Evolutionary conservation across 2,888 invertebrate genomes (phyloP).

Genomic region (Napeogenes inachia): DNA sequence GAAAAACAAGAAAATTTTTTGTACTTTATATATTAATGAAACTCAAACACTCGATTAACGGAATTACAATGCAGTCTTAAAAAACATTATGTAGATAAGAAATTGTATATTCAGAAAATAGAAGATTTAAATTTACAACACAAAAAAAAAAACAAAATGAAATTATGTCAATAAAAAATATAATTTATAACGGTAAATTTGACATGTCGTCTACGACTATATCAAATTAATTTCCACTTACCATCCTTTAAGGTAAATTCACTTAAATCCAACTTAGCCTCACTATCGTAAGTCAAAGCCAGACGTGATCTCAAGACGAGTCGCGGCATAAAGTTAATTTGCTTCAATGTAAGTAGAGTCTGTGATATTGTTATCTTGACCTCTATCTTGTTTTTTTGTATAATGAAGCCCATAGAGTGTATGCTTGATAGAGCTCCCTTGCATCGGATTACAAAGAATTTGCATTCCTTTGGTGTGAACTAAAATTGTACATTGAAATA

Average conservation of each 20-base stretch:
- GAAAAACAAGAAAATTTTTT: too few species aligned
- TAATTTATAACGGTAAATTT: too few species aligned
- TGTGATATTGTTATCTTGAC: slow-evolving; percentile 41
- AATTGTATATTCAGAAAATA: too few species aligned
- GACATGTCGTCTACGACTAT: too few species aligned
- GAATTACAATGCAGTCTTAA: too few species aligned
- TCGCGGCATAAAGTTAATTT: slow-evolving; percentile 52
- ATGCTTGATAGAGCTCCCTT: slow-evolving; percentile 44
- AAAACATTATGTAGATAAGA: too few species aligned
- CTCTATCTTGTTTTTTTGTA: slow-evolving; percentile 43
- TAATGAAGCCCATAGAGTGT: slow-evolving; percentile 50
- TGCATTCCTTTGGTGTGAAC: slow-evolving; percentile 54
- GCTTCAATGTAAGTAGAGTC: slow-evolving; percentile 33
- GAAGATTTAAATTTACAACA: too few species aligned
- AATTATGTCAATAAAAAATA: too few species aligned
- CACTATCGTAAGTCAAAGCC: slow-evolving; percentile 31
- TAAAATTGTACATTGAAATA: slow-evolving; percentile 32
- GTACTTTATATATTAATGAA: too few species aligned
- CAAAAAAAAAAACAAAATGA: too few species aligned
- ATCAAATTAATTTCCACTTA: slow-evolving; percentile 31
- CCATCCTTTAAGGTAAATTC: slow-evolving; percentile 54
- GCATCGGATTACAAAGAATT: slow-evolving; percentile 51
- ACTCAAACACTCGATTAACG: too few species aligned
- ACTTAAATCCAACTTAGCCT: slow-evolving; percentile 43
- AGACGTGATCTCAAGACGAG: slow-evolving; percentile 46